These are phyloP conservation scores for Mastomys coucha DNA, from an alignment of 2,113 vertebrate species.

Conservation along the genomic window DNA sequence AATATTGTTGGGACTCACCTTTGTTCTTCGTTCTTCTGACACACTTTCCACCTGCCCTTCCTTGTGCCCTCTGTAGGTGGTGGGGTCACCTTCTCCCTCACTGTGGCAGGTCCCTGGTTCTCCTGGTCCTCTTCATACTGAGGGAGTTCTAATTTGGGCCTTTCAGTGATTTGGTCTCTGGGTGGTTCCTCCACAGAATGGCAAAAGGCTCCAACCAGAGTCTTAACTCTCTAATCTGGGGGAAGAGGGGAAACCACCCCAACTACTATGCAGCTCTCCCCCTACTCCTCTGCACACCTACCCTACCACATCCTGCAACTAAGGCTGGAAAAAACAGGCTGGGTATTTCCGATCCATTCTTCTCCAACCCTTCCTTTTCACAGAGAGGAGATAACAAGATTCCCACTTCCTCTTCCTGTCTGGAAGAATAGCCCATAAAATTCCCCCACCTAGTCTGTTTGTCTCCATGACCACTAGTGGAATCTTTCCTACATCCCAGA, in stretches of 20 bases:
- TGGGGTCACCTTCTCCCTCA: neutral
- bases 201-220: neutral
- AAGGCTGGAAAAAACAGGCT: neutral
- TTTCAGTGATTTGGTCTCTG: neutral
- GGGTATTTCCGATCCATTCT: neutral
- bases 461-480: fast-evolving
- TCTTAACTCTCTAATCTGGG: neutral
- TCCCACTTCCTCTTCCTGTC: neutral
- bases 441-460: neutral
- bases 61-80: neutral
- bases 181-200: neutral
- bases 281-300: neutral
- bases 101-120: neutral
- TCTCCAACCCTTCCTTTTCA: neutral
- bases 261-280: neutral
- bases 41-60: neutral
- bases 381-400: neutral
- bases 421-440: too few relatives aligned
- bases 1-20: too few relatives aligned
- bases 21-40: neutral
- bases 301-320: neutral
- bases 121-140: neutral
- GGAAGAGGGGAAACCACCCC: neutral
- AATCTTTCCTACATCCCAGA: too few relatives aligned
- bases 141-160: neutral